A percentile compares a stretch with the other conserved stretches of the same genome.
These are phyloP conservation scores for Mesorhabditis sp. DNA, from an alignment of 2,888 invertebrate species.

Conservation along the genomic window DNA sequence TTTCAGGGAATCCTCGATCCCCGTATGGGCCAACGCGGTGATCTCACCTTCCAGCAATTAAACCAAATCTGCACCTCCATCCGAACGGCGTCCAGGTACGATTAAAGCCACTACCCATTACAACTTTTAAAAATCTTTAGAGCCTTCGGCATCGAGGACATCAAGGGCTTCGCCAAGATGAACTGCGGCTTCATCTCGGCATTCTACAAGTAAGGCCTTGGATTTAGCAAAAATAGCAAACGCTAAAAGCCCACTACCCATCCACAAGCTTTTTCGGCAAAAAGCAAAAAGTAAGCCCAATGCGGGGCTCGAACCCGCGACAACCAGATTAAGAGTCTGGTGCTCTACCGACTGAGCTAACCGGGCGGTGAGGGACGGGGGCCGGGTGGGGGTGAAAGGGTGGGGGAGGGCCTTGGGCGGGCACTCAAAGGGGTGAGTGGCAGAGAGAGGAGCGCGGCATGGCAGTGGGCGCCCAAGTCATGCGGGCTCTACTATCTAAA, in stretches of 20 bases:
- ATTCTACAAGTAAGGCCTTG: neutral
- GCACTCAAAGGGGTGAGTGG: too few species aligned
- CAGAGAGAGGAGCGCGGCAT: too few species aligned
- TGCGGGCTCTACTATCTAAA: too few species aligned
- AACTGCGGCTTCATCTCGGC: neutral
- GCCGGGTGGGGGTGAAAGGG: too few species aligned
- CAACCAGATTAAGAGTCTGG: slow-evolving; percentile 57
- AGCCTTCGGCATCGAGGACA: neutral
- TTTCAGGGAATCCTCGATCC: slow-evolving; percentile 3
- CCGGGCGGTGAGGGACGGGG: slow-evolving; percentile 26
- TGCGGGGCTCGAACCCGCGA: slow-evolving; percentile 57
- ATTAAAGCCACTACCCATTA: too few species aligned
- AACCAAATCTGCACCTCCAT: neutral
- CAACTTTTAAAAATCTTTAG: neutral
- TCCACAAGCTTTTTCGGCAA: too few species aligned
- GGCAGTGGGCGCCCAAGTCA: too few species aligned
- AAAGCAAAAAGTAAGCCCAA: slow-evolving; percentile 31
- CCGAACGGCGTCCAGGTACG: neutral
- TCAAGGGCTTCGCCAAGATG: neutral
- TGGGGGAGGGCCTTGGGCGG: too few species aligned
- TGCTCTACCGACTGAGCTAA: slow-evolving; percentile 57
- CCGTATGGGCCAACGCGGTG: neutral
- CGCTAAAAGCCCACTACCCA: too few species aligned
- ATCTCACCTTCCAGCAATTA: neutral
- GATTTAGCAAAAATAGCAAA: too few species aligned